Base-by-base conservation (phyloP, 2,888 invertebrate species). In the Dicycla oo region DNA sequence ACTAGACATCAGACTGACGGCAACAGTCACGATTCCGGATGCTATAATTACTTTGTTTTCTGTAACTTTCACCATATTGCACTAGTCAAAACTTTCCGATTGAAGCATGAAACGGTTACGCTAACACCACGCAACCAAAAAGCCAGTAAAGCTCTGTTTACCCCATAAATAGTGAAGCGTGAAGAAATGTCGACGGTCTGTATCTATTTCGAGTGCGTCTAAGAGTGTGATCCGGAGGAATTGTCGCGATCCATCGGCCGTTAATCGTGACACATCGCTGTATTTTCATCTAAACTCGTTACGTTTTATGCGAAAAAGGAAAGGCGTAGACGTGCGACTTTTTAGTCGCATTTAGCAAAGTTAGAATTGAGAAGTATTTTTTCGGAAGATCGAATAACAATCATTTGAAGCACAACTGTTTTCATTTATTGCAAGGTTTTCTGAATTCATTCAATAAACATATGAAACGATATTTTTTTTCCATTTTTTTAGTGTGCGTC, bases 231-330 rank as follows among this genome's bases (percentile, higher is more conserved):
- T 62, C 65, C 75, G 64, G 58, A 78, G 80, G 83, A 84, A 71
- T 81, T 78, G 83, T 83, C 82, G 74, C 75, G 75, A 85, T 85
- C 78, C 84, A 81, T 85, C 75, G 77, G 72, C 63, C 75, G 81
- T 85, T 89, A 89, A 89, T 89, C 86, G 86, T 88, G 90, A 91
- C 89, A 88, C 88, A 90, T 90, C 80, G 89, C 89, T 78, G 88
- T 90, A 89, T 91, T 91, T 89, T 89, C 86, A 88, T 84, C 84
- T 83, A 81, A 84, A 88, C 72, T 79, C 79, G 86, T 88, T 86
- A 89, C 85, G 84, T 81, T 85, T 86, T 77, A 84, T 83, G 82
- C 81, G 80, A 83, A 83, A 82, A 76, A 83, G 78, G 67, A 71
- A 64, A 45, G 69, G 45, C 3, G 63, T 69, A 78, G 75, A 71